Base-by-base conservation (phyloP, 1,140 invertebrate species). In the Sarcophaga peregrina region DNA sequence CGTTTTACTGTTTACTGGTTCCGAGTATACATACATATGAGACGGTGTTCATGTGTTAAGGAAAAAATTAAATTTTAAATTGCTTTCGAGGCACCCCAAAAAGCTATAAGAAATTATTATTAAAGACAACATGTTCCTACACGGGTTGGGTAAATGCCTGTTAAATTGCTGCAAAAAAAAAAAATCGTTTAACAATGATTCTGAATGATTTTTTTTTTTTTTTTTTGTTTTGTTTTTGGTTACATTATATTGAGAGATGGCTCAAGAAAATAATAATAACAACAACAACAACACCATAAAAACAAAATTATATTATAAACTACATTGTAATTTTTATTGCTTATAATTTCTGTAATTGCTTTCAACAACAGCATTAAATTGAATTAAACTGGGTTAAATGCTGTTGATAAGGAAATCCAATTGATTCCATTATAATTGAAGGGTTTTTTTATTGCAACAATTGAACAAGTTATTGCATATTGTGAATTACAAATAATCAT, bases 271-370 rank as follows among this genome's bases (percentile, higher is more conserved):
- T 37, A 37, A 37, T 37, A 37, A 37, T 4, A 37, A 37, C 25
- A 37, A 37, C 25, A 37, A 37, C 25, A 37, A 37, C 25, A 37
- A 37, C 25, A 37, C 25, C 25, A 37, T 2, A 1, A 37, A 37
- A 37, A 37, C 1, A 37, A 37, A 37, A 2, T 1, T 37, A 4
- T 2, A 37, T 37, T 37, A 2, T 2, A 37, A 52, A 8, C 15
- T 58, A 58, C 54, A 58, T 58, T 58, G 54, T 58, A 15, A n/a
- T 58, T 58, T 58, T 58, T 58, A 58, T 58, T n/a, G 15, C 54
- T 58, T n/a, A 58, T 58, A 58, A 58, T 58, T 58, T 58, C 54
- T 58, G 54, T 58, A 58, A 58, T 58, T 58, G 54, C 54, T 58
- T 58, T 58, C 15, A 58, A 58, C 54, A 58, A 58, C 54, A 58